These are phyloP conservation scores for Clistopyga incitator DNA, from an alignment of 2,888 invertebrate species.

Conservation along the genomic window DNA sequence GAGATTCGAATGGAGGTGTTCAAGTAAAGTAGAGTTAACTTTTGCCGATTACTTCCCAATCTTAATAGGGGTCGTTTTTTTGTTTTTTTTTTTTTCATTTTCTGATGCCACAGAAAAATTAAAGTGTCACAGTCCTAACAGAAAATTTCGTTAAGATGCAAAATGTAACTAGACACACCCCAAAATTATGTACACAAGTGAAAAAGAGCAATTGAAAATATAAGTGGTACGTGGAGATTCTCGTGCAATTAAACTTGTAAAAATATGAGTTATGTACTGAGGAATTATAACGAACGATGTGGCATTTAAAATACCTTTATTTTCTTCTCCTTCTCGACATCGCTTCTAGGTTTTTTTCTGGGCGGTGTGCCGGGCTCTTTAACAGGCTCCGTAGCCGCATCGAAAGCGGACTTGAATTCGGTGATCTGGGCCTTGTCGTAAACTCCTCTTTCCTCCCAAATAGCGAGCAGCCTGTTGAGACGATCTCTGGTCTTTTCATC, in stretches of 20 bases:
- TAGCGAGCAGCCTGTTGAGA: slow-evolving; percentile 92
- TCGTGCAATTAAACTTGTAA: not conserved
- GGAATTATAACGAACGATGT: not conserved
- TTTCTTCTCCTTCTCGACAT: slow-evolving; percentile 77
- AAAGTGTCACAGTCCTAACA: no score
- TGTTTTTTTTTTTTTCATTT: no score
- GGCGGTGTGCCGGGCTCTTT: slow-evolving; percentile 82
- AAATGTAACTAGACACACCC: no score
- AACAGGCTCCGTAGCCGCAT: slow-evolving; percentile 72
- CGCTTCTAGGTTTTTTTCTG: slow-evolving; percentile 84
- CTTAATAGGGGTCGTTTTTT: no score
- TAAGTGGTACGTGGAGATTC: not conserved
- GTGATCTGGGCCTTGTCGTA: slow-evolving; percentile 93
- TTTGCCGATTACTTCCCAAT: no score
- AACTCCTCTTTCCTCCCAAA: slow-evolving; percentile 97
- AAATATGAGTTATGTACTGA: not conserved
- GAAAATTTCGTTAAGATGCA: no score
- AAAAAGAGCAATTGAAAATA: no score
- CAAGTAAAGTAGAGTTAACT: no score
- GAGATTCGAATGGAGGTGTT: no score
- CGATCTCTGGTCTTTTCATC: slow-evolving; percentile 94
- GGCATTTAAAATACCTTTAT: slow-evolving; percentile 52
- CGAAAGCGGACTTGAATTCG: slow-evolving; percentile 90
- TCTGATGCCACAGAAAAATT: no score
- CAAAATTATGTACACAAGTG: no score